Evolutionary conservation across 2,113 vertebrate genomes (phyloP).

Genomic region (Scatophagus argus): DNA sequence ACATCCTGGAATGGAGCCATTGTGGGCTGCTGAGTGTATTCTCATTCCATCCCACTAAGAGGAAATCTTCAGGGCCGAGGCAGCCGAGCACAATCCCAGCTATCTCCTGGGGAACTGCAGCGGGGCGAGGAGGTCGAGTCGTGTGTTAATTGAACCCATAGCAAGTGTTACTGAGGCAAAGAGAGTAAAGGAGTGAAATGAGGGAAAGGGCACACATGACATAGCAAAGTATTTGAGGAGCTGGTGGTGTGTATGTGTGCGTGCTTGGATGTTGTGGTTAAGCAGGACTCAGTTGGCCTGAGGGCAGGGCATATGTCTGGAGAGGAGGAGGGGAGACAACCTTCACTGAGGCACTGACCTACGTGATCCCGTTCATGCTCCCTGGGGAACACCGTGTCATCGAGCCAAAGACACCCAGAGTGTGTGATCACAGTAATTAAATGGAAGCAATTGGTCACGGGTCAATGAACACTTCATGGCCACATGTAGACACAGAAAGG

Average conservation of each 20-base stretch:
- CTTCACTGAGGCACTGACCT: conserved; percentile 67
- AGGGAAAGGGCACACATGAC: conserved; percentile 35
- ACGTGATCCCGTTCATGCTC: conserved; percentile 46
- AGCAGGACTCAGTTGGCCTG: conserved; percentile 36
- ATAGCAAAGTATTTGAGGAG: conserved; percentile 38
- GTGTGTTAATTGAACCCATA: conserved; percentile 70
- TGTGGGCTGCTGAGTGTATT: conserved; percentile 63
- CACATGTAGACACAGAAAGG: conserved; percentile 22
- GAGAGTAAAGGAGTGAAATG: conserved; percentile 25
- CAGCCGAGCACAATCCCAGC: conserved; percentile 57
- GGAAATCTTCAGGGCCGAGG: conserved; percentile 63
- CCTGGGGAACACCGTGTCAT: conserved; percentile 56
- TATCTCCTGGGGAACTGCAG: conserved; percentile 44
- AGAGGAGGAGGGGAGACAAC: conserved; percentile 42
- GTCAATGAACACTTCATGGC: conserved; percentile 54
- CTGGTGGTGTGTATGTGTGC: conserved; percentile 15
- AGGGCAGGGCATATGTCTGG: conserved; percentile 48
- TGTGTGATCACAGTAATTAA: conserved; percentile 69
- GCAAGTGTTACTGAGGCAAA: conserved; percentile 63
- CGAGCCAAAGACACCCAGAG: conserved; percentile 56
- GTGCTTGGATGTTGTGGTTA: conserved; percentile 22
- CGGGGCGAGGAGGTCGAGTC: conserved; percentile 33
- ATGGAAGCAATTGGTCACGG: conserved; percentile 60
- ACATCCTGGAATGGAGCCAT: conserved; percentile 71
- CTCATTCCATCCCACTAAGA: conserved; percentile 62